Percentiles rank a stretch among this genome's conserved stretches.
These are phyloP conservation scores for Lamprologus callipterus DNA, from an alignment of 2,113 vertebrate species.

Conservation along the genomic window DNA sequence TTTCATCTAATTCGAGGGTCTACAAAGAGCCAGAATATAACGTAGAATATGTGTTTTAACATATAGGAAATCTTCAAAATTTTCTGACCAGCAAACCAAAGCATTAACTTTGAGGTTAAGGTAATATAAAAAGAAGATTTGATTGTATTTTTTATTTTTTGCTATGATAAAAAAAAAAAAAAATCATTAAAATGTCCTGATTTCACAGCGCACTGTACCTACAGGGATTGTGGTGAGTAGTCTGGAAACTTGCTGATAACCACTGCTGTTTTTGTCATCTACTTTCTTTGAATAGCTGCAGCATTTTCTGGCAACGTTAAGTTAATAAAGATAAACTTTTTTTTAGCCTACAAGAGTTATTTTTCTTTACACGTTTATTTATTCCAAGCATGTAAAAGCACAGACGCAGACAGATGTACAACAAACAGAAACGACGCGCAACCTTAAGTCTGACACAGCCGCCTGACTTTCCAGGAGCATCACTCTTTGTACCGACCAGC, in stretches of 20 bases:
- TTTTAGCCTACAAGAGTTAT: not conserved
- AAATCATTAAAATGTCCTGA: not conserved
- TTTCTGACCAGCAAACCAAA: not conserved
- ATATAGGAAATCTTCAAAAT: not conserved
- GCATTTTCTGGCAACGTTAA: not conserved
- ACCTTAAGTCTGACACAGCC: not conserved
- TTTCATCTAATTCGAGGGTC: not conserved
- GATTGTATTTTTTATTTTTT: not conserved
- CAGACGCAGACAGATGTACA: not conserved
- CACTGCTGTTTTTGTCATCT: not conserved
- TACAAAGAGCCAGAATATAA: not conserved
- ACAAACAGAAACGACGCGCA: not conserved
- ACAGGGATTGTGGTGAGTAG: not conserved
- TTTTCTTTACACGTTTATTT: not conserved
- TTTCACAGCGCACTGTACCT: not conserved
- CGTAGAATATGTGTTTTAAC: not conserved
- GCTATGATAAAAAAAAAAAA: not conserved
- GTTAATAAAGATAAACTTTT: not conserved
- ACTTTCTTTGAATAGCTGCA: not conserved
- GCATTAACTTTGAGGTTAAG: not conserved
- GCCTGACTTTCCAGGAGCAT: not conserved
- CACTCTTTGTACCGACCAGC: not conserved
- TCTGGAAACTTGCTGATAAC: not conserved
- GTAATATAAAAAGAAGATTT: not conserved
- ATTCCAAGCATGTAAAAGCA: not conserved